Evolutionary conservation across 2,113 vertebrate species (phyloP), one percentile per base, ranked within the genome.

Genomic region (Heterotis niloticus): DNA sequence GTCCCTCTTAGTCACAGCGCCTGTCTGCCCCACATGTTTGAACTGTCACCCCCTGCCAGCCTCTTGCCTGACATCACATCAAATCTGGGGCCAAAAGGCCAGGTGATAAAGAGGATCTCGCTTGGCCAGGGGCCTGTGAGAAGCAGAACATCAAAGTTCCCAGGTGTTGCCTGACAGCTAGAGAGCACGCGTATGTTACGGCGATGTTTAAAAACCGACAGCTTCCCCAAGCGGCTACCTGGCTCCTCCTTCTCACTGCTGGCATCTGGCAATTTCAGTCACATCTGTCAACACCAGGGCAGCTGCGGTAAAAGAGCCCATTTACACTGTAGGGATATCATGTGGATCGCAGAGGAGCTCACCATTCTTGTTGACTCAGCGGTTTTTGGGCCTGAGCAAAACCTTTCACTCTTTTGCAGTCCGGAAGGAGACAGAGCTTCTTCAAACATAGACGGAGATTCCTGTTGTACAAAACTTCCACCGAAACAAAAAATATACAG

Each of bases 1-100:
- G 0, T n/a, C 13, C 20, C 57, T 60, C 56, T 44, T 60, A 64
- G 17, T 75, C 18, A 75, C 56, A 34, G 28, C 13, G 26, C 56
- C 56, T 44, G 28, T 64, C 57, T 64, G 74, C 18, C 59, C 56
- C 26, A 1, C 34, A 24, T 64, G 57, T 62, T 20, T 16, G 62
- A 44, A 62, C 59, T 75, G 56, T 23, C 74, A 44, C 74, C 28
- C 54, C 74, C 74, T 20, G 56, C 62, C 59, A 64, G 10, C 59
- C 74, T 64, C 24, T 57, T 34, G 26, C 20, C 10, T 75, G 74
- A 64, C 18, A n/a, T 75, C 74, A 34, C 29, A 64, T 17, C 10
- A 28, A 62, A 64, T 28, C 26, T 12, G 1, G 7, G 1, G 74
- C 74, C 74, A 62, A 10, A 44, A 28, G 5, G 18, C 12, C 17